These are phyloP conservation scores for Microctonus aethiopoides DNA, from an alignment of 2,888 invertebrate species.

Conservation along the genomic window DNA sequence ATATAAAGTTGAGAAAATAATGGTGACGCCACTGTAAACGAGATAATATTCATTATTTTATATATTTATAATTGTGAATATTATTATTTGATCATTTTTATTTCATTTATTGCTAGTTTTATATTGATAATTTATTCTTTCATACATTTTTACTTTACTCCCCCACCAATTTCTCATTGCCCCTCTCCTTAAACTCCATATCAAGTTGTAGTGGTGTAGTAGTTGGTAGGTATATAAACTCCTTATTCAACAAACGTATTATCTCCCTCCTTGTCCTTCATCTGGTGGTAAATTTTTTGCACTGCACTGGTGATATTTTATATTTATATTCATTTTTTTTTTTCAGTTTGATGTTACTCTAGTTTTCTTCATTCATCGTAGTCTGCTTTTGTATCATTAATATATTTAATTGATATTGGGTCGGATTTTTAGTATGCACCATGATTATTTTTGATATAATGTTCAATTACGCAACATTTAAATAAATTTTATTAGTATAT, in stretches of 20 bases:
- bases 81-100: background rate
- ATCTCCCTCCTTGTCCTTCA: background rate
- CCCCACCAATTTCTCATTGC: background rate
- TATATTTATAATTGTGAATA: too few relatives aligned
- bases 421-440: background rate
- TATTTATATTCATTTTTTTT: background rate
- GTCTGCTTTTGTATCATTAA: background rate
- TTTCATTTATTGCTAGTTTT: background rate
- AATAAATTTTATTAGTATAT: background rate
- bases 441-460: background rate
- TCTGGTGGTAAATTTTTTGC: background rate
- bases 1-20: background rate
- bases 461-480: slow-evolving; percentile 1
- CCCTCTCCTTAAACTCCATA: background rate
- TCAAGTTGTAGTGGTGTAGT: background rate
- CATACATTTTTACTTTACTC: background rate
- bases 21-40: slow-evolving; percentile 15
- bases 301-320: background rate
- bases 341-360: background rate
- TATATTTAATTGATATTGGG: background rate
- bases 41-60: background rate
- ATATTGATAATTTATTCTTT: background rate
- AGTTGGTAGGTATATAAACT: background rate
- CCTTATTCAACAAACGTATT: background rate
- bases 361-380: background rate